Conservation (phyloP, 1,140 invertebrate species). For the Alviniconcha marisindica region DNA sequence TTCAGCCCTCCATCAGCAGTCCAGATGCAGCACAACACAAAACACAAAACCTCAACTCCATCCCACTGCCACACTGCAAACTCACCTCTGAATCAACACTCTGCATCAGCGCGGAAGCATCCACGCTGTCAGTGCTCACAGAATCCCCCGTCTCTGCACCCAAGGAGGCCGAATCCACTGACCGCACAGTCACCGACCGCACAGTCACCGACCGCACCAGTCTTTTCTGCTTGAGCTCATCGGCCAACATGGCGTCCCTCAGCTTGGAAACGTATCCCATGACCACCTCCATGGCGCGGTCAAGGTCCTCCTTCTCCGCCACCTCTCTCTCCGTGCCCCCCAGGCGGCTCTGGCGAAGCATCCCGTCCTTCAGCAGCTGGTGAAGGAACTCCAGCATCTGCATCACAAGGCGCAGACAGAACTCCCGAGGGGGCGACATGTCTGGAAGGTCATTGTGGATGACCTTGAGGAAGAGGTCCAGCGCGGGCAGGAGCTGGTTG, state of each 20-base stretch:
- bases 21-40: not conserved
- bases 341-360: conserved; percentile 39
- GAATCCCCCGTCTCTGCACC: conserved; percentile 44
- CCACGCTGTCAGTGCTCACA: conserved; percentile 25
- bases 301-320: conserved; percentile 46
- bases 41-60: not conserved
- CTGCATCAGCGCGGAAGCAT: conserved; percentile 20
- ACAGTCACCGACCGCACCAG: not conserved
- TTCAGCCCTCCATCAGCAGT: too few species aligned
- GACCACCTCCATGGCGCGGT: conserved; percentile 49
- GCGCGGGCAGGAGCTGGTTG: not conserved
- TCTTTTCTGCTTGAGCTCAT: conserved; percentile 3
- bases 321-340: conserved; percentile 23
- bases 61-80: not conserved
- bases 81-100: not conserved
- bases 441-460: conserved; percentile 2
- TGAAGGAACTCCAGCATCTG: conserved; percentile 65
- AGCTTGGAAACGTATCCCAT: conserved; percentile 55
- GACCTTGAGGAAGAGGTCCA: conserved; percentile 24
- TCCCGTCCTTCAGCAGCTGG: conserved; percentile 56
- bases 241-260: conserved; percentile 46
- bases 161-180: too few species aligned
- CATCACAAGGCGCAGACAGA: conserved; percentile 56
- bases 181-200: conserved; percentile 13
- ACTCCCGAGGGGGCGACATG: conserved; percentile 47